These are phyloP conservation scores for Leptogaster cylindrica DNA, from an alignment of 2,888 invertebrate species.

Conservation along the genomic window DNA sequence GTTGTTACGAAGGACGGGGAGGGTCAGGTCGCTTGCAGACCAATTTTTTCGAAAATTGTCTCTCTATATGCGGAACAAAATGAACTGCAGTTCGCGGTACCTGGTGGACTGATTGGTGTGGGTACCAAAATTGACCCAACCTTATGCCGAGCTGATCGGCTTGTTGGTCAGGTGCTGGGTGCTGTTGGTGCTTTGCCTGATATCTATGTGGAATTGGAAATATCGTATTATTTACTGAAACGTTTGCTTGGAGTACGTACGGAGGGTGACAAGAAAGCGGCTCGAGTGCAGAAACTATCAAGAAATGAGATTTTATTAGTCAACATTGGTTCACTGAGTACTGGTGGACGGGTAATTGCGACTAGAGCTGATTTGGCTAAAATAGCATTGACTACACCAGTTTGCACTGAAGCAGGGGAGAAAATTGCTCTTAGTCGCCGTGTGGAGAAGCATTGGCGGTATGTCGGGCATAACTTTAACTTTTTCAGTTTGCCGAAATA, in stretches of 20 bases:
- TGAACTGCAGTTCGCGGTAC: slow-evolving; percentile 97
- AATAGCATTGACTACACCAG: slow-evolving; percentile 95
- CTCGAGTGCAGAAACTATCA: slow-evolving; percentile 92
- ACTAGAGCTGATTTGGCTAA: slow-evolving; percentile 97
- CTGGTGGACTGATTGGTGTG: slow-evolving; percentile 99
- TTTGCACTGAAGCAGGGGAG: slow-evolving; percentile 98
- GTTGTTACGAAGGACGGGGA: slow-evolving; percentile 96
- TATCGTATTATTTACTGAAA: slow-evolving; percentile 95
- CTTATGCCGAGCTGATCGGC: slow-evolving; percentile 95
- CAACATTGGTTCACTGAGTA: slow-evolving; percentile 98
- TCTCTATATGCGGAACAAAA: slow-evolving; percentile 98
- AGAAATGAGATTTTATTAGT: slow-evolving; percentile 93
- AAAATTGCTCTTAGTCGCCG: slow-evolving; percentile 98
- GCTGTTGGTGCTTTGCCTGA: slow-evolving; percentile 96
- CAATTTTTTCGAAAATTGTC: slow-evolving; percentile 96
- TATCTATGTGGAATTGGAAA: slow-evolving; percentile 97
- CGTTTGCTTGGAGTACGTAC: slow-evolving; percentile 96
- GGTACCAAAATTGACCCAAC: slow-evolving; percentile 99
- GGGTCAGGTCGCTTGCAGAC: slow-evolving; percentile 93
- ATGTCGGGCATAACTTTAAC: slow-evolving; percentile 51
- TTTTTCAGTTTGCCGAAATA: slow-evolving; percentile 4
- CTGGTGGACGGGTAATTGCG: slow-evolving; percentile 93
- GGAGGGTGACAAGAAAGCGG: slow-evolving; percentile 98
- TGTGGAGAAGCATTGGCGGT: slow-evolving; percentile 99
- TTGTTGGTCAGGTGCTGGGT: slow-evolving; percentile 97